Conservation (phyloP, 2,797 vertebrate genomes). For the Erethizon dorsatum region DNA sequence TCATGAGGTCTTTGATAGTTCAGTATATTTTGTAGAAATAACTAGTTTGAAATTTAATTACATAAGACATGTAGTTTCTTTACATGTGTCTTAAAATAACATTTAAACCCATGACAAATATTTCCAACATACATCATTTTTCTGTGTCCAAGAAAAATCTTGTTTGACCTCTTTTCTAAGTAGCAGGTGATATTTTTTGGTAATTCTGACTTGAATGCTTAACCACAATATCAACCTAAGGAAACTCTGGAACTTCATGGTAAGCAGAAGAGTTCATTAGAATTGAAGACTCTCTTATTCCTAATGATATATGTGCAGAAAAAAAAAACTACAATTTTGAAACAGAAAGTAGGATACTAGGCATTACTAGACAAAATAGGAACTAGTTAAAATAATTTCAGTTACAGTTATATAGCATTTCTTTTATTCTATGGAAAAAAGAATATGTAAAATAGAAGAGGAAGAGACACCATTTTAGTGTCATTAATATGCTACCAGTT, state of each 20-base stretch:
- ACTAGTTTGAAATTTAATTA: slow-evolving; percentile 50
- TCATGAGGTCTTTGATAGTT: not conserved
- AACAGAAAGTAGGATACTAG: not conserved
- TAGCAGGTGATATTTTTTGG: slow-evolving; percentile 4
- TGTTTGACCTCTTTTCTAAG: slow-evolving; percentile 48
- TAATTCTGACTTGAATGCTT: slow-evolving; percentile 62
- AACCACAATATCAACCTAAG: not conserved
- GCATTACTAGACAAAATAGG: not conserved
- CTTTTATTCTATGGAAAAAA: slow-evolving; percentile 25
- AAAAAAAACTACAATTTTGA: not conserved
- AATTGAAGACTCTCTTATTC: slow-evolving; percentile 43
- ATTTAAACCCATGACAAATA: slow-evolving; percentile 49
- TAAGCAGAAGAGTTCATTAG: slow-evolving; percentile 50
- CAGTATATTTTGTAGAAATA: slow-evolving; percentile 18
- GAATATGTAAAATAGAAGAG: not conserved
- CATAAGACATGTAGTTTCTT: slow-evolving; percentile 16
- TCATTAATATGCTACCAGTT: not conserved
- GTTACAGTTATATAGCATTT: not conserved
- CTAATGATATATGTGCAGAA: not conserved
- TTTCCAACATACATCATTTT: slow-evolving; percentile 15
- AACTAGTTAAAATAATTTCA: slow-evolving; percentile 14
- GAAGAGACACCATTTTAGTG: not conserved
- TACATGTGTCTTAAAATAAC: slow-evolving; percentile 12
- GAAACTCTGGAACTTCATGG: not conserved
- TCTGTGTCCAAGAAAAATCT: not conserved